These are phyloP conservation scores for Sinocyclocheilus rhinocerous DNA, from an alignment of 2,113 vertebrate genomes.

Conservation along the genomic window DNA sequence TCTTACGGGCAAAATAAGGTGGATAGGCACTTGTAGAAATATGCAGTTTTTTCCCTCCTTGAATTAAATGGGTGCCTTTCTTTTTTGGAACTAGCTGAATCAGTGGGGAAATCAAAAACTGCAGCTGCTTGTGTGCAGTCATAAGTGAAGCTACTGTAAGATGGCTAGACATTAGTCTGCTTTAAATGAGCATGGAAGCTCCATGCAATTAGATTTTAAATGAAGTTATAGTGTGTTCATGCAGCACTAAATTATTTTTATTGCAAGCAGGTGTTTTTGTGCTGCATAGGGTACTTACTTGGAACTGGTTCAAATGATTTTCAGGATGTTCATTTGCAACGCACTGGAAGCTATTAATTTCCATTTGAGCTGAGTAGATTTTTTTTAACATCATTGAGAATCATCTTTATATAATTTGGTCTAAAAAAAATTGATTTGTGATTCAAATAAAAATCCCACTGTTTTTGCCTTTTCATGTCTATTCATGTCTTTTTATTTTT, in stretches of 20 bases:
- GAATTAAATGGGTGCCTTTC: constrained; percentile 18
- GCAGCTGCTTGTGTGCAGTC: constrained; percentile 21
- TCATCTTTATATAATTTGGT: no score
- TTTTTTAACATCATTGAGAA: no score
- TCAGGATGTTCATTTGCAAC: background rate
- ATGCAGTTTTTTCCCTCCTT: background rate
- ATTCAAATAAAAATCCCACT: no score
- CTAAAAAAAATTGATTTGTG: no score
- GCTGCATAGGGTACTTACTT: background rate
- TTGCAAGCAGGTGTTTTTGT: background rate
- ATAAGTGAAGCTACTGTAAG: background rate
- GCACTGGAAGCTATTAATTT: background rate
- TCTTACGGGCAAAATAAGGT: no score
- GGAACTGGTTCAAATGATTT: background rate
- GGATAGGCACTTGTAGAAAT: background rate
- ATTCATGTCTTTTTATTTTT: no score
- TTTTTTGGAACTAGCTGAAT: background rate
- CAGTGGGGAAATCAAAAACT: constrained; percentile 24
- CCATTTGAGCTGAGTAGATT: background rate
- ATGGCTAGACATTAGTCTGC: background rate
- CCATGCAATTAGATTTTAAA: background rate
- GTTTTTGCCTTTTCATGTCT: no score
- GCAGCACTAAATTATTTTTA: background rate
- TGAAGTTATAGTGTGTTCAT: background rate
- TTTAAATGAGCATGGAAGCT: background rate